These are phyloP conservation scores for Tromatobia lineatoria DNA, from an alignment of 2,888 invertebrate species.

Conservation along the genomic window DNA sequence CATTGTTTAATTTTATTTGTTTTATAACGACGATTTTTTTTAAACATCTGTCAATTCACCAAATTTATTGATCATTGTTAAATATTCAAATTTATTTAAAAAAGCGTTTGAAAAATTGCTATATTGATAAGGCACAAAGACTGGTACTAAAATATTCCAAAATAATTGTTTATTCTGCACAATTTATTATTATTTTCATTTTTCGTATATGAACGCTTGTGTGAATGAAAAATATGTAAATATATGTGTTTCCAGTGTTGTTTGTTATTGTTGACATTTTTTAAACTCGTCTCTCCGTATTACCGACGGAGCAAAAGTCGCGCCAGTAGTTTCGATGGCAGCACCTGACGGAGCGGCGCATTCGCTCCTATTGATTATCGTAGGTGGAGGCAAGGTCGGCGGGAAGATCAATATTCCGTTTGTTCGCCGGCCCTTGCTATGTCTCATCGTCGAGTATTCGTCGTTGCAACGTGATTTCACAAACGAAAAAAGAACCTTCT, in stretches of 20 bases:
- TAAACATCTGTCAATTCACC: too few relatives aligned
- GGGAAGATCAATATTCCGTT: constrained; percentile 82
- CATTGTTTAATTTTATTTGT: too few relatives aligned
- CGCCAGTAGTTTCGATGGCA: constrained; percentile 72
- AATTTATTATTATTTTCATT: too few relatives aligned
- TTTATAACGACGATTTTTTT: too few relatives aligned
- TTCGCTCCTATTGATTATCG: constrained; percentile 80
- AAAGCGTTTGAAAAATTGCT: too few relatives aligned
- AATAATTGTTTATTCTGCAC: too few relatives aligned
- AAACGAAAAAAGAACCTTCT: constrained; percentile 25
- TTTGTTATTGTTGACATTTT: constrained; percentile 40
- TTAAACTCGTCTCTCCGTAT: not conserved
- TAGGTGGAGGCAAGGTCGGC: constrained; percentile 83
- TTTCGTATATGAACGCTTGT: too few relatives aligned
- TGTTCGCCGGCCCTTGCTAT: constrained; percentile 72
- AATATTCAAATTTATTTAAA: too few relatives aligned
- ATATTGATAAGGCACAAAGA: too few relatives aligned
- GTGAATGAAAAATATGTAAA: not conserved
- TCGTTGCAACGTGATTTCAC: constrained; percentile 50
- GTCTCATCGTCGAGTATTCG: constrained; percentile 50
- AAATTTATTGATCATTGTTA: too few relatives aligned
- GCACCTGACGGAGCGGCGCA: constrained; percentile 70
- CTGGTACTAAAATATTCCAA: too few relatives aligned
- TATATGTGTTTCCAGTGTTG: not conserved
- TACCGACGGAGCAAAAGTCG: constrained; percentile 40